phyloP scores from a whole-genome alignment of 2,797 vertebrate species.

The Lepidocolaptes lacrymiger region DNA sequence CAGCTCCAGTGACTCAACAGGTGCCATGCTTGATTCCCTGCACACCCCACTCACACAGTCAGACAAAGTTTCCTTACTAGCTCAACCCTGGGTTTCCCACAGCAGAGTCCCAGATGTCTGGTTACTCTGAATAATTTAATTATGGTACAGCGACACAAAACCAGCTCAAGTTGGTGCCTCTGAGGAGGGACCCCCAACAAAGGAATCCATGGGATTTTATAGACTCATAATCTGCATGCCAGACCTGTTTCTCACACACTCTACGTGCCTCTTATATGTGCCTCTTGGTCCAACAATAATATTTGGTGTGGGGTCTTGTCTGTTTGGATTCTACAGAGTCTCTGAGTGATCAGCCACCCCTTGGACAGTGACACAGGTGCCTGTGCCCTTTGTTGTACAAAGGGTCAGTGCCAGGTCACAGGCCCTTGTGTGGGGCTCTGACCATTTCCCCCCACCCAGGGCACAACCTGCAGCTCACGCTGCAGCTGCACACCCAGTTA shows the following conservation, averaged over 20 bases:
- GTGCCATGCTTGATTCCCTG: not conserved
- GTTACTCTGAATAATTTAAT: not conserved
- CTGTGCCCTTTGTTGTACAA: not conserved
- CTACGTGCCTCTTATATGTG: not conserved
- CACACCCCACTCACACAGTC: not conserved
- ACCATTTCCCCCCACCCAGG: not conserved
- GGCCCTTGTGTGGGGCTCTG: not conserved
- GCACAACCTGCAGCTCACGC: not conserved
- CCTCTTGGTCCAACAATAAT: not conserved
- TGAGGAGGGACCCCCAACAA: no score
- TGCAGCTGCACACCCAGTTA: not conserved
- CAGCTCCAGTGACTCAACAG: not conserved
- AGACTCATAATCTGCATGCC: not conserved
- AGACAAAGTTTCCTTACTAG: not conserved
- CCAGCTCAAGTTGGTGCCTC: not conserved
- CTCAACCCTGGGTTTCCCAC: not conserved
- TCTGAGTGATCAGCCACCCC: not conserved
- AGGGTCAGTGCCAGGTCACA: not conserved
- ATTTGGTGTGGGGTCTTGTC: not conserved
- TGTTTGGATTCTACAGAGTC: not conserved
- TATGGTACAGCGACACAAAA: not conserved
- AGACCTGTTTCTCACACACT: fast-evolving
- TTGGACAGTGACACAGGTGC: not conserved
- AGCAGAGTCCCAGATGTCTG: not conserved
- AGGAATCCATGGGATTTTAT: not conserved